phyloP scores from a whole-genome alignment of 2,797 vertebrate species.

The Hoplostethus atlanticus region DNA sequence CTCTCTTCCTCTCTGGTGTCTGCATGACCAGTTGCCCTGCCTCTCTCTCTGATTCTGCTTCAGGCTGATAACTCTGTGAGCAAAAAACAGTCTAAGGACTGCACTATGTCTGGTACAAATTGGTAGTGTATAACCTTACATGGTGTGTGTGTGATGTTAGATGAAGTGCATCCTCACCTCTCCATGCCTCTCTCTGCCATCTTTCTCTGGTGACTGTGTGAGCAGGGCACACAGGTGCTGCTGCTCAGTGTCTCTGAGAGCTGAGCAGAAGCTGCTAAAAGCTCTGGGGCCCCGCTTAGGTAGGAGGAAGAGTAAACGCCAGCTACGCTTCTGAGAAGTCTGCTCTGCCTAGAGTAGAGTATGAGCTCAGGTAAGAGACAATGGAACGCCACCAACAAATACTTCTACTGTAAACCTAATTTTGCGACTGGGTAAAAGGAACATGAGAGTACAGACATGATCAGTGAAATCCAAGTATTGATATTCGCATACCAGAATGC shows the following conservation, averaged over 20 bases:
- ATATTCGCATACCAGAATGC: slow-evolving; percentile 77
- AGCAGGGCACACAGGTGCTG: slow-evolving; percentile 88
- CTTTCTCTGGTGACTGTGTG: slow-evolving; percentile 67
- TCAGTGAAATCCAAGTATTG: background rate
- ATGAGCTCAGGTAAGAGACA: slow-evolving; percentile 7
- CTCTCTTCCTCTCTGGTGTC: slow-evolving; percentile 40
- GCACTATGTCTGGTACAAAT: slow-evolving; percentile 9
- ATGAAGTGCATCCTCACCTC: slow-evolving; percentile 67
- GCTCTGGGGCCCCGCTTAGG: slow-evolving; percentile 94
- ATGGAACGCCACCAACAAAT: background rate
- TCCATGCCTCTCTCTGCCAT: slow-evolving; percentile 44
- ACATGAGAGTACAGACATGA: background rate
- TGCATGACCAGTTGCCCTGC: slow-evolving; percentile 32
- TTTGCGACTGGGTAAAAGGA: background rate
- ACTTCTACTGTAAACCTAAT: background rate
- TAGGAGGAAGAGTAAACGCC: slow-evolving; percentile 86
- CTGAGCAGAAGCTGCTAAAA: slow-evolving; percentile 91
- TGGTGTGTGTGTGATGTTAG: background rate
- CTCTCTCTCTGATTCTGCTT: slow-evolving; percentile 44
- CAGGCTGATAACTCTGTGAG: slow-evolving; percentile 48
- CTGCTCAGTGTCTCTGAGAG: slow-evolving; percentile 91
- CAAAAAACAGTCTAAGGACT: slow-evolving; percentile 33
- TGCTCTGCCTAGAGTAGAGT: slow-evolving; percentile 67
- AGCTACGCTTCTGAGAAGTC: slow-evolving; percentile 80
- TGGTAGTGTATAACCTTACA: slow-evolving; percentile 12